Evolutionary conservation across 2,797 vertebrate species (phyloP).

Genomic region (Mormyrops attenuatus): DNA sequence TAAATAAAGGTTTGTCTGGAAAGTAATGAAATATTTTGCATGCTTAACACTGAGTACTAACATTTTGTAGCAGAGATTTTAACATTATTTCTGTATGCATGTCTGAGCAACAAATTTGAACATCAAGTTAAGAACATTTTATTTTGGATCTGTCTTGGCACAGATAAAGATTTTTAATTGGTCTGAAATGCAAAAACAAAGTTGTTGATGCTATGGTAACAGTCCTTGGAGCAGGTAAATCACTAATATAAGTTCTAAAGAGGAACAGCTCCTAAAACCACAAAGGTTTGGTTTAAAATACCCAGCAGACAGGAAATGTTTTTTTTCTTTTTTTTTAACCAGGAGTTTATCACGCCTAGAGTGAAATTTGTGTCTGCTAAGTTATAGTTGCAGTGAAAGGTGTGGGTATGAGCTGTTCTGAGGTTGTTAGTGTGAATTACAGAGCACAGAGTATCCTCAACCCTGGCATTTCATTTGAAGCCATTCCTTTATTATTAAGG

Average conservation of each 20-base stretch:
- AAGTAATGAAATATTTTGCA: not conserved
- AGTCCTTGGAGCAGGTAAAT: not conserved
- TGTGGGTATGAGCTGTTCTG: not conserved
- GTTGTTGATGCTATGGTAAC: not conserved
- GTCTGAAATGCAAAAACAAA: not conserved
- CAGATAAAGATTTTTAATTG: not conserved
- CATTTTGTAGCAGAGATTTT: not conserved
- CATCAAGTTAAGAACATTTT: not conserved
- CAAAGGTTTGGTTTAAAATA: not conserved
- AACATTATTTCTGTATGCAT: not conserved
- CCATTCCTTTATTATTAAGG: constrained; percentile 1
- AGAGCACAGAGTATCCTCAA: not conserved
- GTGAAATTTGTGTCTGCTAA: not conserved
- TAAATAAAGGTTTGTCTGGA: constrained; percentile 8
- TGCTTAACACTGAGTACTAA: not conserved
- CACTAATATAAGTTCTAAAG: not conserved
- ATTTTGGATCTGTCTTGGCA: not conserved
- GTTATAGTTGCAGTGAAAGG: not conserved
- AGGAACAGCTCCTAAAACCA: not conserved
- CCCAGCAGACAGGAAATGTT: not conserved
- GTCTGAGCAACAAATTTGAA: not conserved
- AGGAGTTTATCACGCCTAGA: not conserved
- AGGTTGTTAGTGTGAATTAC: constrained; percentile 1
- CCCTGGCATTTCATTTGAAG: constrained; percentile 1
- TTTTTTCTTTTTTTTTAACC: not conserved